Evolutionary conservation across 2,113 vertebrate genomes (phyloP), one percentile per base, ranked within the genome.

Genomic region (Carassius auratus): DNA sequence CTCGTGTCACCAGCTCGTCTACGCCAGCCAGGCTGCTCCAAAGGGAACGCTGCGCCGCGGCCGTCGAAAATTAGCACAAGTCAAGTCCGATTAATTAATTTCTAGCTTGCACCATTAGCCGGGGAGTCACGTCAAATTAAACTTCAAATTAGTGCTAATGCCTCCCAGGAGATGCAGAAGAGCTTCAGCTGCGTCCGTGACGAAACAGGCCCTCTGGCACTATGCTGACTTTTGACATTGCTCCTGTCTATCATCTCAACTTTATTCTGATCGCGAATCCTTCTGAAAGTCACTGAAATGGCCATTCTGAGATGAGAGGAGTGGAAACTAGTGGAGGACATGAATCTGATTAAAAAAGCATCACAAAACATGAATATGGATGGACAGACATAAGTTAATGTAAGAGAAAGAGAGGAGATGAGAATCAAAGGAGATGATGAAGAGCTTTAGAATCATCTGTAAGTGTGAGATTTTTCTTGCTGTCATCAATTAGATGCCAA

Each of bases 11-110:
- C 30, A 7, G 3, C n/a, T 21, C 62, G 36, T 69, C 59, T 86
- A 78, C 78, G 14, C 23, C 68, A 75, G 84, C 84, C 8, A 76
- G 14, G 62, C 76, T 21, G 64, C 4, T 52, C 90, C 86, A 3
- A 81, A 88, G 87, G 90, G 86, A 87, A 73, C 55, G 90, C 45
- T 12, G 45, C 45, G 10, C 10, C 45, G 45, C 10, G 45, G 45
- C 85, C 89, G 83, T 91, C 86, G 89, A 88, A 91, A 94, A 95
- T 93, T 91, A 94, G 93, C 92, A 94, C 93, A 90, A 93, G 94
- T 94, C 94, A 93, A 90, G 92, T 94, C 91, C 92, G 84, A 95
- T 95, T 94, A 94, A 95, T 93, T 91, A 93, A 94, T 93, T 89
- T 77, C n/a, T 87, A 84, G 75, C 89, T 93, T 91, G 91, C 89